Evolutionary conservation across 2,113 vertebrate species (phyloP), one percentile per base, ranked within the genome.

Genomic region (Equus przewalskii): DNA sequence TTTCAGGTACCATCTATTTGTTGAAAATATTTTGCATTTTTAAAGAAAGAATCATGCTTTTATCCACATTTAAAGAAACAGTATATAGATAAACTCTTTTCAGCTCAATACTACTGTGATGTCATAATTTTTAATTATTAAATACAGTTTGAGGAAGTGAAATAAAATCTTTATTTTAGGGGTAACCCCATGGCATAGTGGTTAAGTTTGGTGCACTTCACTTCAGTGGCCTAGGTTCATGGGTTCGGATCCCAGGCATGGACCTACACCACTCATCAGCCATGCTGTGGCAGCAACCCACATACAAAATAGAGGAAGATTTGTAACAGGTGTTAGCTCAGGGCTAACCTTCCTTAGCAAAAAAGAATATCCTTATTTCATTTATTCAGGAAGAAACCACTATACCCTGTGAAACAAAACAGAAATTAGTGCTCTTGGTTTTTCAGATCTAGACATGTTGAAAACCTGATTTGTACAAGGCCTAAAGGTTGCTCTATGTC

Each of bases 1-100:
- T 44, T 80, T 80, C 7, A 41, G 41, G 11, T 87, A 44, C 28
- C 5, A 91, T 10, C 56, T 60, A 36, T 4, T 18, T 70, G 85
- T 70, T 75, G 79, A 79, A 78, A 95, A 79, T 54, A 78, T 22
- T 85, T 54, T 90, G 7, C 14, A 62, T 54, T 93, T 86, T 93
- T 8, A 81, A 46, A 88, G 8, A 86, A 49, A 80, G 7, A 79
- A 44, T 14, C 15, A 56, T 62, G 49, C 54, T 81, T 87, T 70
- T 76, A 65, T 62, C 6, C 30, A 70, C 21, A 67, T 19, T 80
- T 69, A 82, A 78, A 79, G 14, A 85, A 54, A 36, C 21, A 80
- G 26, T 51, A 80, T 60, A 72, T 58, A 67, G 85, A 83, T 88
- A 69, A 44, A 92, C 36, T 60, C 3, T 85, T 85, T 73, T 90